Conservation (phyloP, 2,797 vertebrate genomes). For the Phoxinus dragarum region DNA sequence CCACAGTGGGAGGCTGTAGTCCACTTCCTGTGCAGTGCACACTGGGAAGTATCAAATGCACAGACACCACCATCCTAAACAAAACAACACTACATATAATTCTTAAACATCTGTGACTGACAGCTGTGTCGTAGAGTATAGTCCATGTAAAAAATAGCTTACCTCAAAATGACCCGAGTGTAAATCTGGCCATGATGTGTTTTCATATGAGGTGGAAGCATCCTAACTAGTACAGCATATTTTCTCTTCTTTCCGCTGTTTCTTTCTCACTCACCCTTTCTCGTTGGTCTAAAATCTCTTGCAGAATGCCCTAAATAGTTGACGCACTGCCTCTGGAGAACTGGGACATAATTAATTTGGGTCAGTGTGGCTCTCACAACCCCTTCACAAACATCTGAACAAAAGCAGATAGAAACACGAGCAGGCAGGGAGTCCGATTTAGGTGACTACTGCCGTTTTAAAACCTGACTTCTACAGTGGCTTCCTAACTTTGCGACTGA, state of each 20-base stretch:
- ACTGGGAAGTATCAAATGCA: conserved; percentile 54
- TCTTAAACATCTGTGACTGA: conserved; percentile 32
- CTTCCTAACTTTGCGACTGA: neutral
- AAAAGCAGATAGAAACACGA: conserved; percentile 68
- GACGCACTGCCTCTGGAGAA: conserved; percentile 63
- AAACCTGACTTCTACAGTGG: neutral
- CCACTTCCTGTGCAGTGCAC: conserved; percentile 59
- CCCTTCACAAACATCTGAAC: conserved; percentile 77
- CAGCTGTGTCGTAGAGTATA: conserved; percentile 5
- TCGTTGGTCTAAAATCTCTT: conserved; percentile 69
- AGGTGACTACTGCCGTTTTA: conserved; percentile 28
- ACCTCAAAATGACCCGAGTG: conserved; percentile 26
- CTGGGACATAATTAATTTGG: conserved; percentile 80
- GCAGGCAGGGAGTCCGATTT: conserved; percentile 58
- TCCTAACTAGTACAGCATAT: conserved; percentile 23
- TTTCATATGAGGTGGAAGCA: conserved; percentile 41
- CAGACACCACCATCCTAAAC: conserved; percentile 29
- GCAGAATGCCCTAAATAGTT: conserved; percentile 77
- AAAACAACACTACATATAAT: conserved; percentile 39
- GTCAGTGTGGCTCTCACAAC: conserved; percentile 84
- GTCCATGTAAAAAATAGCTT: conserved; percentile 28
- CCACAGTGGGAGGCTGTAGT: conserved; percentile 56
- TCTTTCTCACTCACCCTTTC: conserved; percentile 62
- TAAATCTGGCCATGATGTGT: conserved; percentile 32
- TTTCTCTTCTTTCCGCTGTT: neutral